Conservation (phyloP, 2,888 invertebrate genomes). For the Odontocerum albicorne region DNA sequence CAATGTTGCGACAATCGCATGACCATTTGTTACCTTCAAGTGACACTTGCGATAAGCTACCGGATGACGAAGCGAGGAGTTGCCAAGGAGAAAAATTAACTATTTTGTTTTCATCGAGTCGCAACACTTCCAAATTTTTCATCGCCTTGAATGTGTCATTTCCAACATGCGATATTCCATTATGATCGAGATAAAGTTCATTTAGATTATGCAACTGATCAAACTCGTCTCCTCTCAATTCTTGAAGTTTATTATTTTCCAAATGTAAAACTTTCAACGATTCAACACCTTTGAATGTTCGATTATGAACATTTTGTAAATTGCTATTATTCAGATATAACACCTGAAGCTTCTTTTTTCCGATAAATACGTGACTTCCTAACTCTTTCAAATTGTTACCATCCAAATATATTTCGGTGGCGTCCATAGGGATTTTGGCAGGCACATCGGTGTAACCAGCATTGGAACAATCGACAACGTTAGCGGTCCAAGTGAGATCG, state of each 20-base stretch:
- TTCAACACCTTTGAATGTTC: constrained; percentile 79
- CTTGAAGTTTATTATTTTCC: constrained; percentile 73
- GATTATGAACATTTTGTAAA: constrained; percentile 73
- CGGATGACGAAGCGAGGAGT: constrained; percentile 63
- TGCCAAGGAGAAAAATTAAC: constrained; percentile 75
- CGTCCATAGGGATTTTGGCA: constrained; percentile 83
- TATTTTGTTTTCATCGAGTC: constrained; percentile 76
- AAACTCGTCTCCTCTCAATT: constrained; percentile 78
- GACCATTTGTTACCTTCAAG: constrained; percentile 82
- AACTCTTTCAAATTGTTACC: constrained; percentile 78
- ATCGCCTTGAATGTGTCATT: constrained; percentile 78
- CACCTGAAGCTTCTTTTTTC: constrained; percentile 77
- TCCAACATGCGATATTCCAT: constrained; percentile 71
- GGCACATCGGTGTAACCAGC: constrained; percentile 73
- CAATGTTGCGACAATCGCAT: constrained; percentile 76
- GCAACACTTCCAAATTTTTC: constrained; percentile 69
- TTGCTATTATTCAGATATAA: constrained; percentile 77
- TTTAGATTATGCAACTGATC: constrained; percentile 72
- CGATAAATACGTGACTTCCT: constrained; percentile 83
- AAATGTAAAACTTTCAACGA: constrained; percentile 73
- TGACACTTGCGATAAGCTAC: constrained; percentile 65
- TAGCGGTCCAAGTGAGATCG: constrained; percentile 81
- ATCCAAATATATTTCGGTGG: constrained; percentile 84
- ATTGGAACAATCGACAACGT: constrained; percentile 81
- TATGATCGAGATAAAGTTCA: constrained; percentile 79